Percentiles rank a stretch among this genome's conserved stretches.
These are phyloP conservation scores for Pseudomyrmex pallidus DNA, from an alignment of 1,140 invertebrate species.

Conservation along the genomic window DNA sequence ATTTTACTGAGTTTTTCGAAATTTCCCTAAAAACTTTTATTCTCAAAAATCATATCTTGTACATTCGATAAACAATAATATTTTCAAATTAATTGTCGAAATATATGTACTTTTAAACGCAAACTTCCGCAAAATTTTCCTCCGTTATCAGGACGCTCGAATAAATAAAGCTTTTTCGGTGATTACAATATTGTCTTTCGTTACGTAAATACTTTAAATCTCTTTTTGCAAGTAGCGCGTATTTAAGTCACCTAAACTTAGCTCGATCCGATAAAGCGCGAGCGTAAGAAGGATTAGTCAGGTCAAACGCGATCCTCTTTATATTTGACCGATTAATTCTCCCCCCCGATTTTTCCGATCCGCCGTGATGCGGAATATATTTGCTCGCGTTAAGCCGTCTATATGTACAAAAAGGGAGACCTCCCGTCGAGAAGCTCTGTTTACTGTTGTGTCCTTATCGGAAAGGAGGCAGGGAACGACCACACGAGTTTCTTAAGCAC, in stretches of 20 bases:
- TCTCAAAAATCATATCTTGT: neutral
- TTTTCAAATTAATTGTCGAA: neutral
- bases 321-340: constrained; percentile 50
- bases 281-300: constrained; percentile 39
- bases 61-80: neutral
- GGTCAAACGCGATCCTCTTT: neutral
- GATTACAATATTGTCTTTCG: neutral
- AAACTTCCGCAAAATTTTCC: neutral
- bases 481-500: constrained; percentile 55
- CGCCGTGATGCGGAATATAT: constrained; percentile 25
- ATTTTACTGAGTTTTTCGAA: neutral
- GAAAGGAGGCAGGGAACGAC: neutral
- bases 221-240: constrained; percentile 23
- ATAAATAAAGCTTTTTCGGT: neutral
- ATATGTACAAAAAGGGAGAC: neutral
- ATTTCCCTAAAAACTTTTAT: too few relatives aligned
- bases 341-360: constrained; percentile 14
- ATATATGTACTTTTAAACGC: too few relatives aligned
- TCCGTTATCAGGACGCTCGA: neutral
- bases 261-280: constrained; percentile 7
- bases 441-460: constrained; percentile 36
- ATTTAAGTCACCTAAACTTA: constrained; percentile 1
- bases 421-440: constrained; percentile 20
- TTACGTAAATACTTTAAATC: neutral
- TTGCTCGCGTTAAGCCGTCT: constrained; percentile 45